Conservation (phyloP, 1,140 invertebrate genomes). For the Holotrichia oblita region DNA sequence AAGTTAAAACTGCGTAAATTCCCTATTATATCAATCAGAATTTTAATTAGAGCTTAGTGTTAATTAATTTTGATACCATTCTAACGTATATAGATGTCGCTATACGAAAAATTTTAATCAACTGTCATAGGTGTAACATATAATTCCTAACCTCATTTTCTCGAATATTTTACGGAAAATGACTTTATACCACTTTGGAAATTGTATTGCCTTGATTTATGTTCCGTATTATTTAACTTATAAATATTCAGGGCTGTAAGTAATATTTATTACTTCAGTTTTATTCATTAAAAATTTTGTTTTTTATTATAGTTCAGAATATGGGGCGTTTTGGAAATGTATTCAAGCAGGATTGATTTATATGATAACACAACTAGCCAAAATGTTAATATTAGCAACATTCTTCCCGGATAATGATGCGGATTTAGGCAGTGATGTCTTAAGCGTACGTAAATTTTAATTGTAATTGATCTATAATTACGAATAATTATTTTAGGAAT, state of each 20-base stretch:
- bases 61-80: too few species aligned
- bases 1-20: too few species aligned
- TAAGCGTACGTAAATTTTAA: constrained; percentile 69
- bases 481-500: constrained; percentile 76
- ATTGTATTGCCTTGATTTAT: constrained; percentile 92
- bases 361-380: constrained; percentile 92
- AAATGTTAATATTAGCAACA: constrained; percentile 95
- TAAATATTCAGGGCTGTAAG: constrained; percentile 96
- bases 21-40: too few species aligned
- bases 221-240: constrained; percentile 95
- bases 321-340: constrained; percentile 98
- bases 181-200: constrained; percentile 97
- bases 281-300: too few species aligned
- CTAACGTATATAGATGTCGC: too few species aligned
- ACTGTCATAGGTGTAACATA: too few species aligned
- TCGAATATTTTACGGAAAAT: too few species aligned
- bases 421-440: constrained; percentile 73
- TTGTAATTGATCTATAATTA: constrained; percentile 1
- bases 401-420: constrained; percentile 91
- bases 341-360: constrained; percentile 93
- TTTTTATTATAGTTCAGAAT: constrained; percentile 90
- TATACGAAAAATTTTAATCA: too few species aligned
- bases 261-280: constrained; percentile 50
- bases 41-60: too few species aligned
- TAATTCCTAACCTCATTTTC: too few species aligned